Evolutionary conservation across 2,888 invertebrate species (phyloP).

Genomic region (Ectropis crepuscularia): DNA sequence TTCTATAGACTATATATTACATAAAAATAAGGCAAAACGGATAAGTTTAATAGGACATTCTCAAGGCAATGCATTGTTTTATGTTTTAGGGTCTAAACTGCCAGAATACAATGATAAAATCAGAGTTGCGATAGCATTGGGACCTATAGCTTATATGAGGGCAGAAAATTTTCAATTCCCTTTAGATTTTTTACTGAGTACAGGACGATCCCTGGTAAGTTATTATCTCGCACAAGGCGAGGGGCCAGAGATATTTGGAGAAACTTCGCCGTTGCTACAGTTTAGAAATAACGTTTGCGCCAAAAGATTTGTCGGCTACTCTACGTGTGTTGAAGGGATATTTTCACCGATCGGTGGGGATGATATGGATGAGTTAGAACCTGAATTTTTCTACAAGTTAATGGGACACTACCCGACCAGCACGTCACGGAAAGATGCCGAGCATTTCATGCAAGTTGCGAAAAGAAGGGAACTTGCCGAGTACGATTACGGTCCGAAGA

Average conservation of each 20-base stretch:
- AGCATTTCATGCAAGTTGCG: constrained; percentile 46
- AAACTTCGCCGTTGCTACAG: constrained; percentile 13
- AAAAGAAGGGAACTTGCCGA: constrained; percentile 17
- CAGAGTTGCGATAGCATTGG: constrained; percentile 75
- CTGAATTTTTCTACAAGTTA: constrained; percentile 58
- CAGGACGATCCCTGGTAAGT: background rate
- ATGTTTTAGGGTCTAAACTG: constrained; percentile 73
- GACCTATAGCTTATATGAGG: constrained; percentile 80
- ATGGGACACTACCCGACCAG: constrained; percentile 51
- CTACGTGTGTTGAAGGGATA: constrained; percentile 27
- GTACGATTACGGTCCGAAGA: constrained; percentile 26
- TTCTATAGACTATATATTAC: constrained; percentile 66
- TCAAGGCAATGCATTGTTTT: constrained; percentile 84
- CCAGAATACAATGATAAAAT: constrained; percentile 85
- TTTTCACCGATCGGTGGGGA: constrained; percentile 64
- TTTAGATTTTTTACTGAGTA: background rate
- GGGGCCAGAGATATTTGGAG: constrained; percentile 30
- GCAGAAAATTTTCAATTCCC: constrained; percentile 25
- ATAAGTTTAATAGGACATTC: constrained; percentile 88
- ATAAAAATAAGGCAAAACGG: constrained; percentile 71
- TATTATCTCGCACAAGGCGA: constrained; percentile 8
- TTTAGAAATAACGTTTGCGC: constrained; percentile 26
- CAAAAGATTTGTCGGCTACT: constrained; percentile 24
- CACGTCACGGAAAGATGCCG: constrained; percentile 47
- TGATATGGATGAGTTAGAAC: constrained; percentile 79